These are phyloP conservation scores for Silurus asotus DNA, from an alignment of 2,113 vertebrate genomes.

Conservation along the genomic window DNA sequence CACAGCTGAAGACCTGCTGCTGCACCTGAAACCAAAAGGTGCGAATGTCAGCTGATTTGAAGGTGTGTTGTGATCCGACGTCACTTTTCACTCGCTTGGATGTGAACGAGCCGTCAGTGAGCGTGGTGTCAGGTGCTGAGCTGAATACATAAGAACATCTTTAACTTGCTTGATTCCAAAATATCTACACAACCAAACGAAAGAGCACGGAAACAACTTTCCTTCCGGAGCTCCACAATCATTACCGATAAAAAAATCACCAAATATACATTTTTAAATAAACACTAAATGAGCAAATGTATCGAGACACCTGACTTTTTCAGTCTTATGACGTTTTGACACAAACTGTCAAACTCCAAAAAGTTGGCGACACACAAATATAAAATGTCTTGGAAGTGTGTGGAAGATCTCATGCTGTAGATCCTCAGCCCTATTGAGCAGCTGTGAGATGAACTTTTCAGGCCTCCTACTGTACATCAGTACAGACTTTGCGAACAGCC, in stretches of 20 bases:
- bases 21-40: background rate
- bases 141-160: background rate
- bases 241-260: background rate
- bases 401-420: too few species aligned
- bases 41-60: slow-evolving; percentile 9
- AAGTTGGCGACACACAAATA: too few species aligned
- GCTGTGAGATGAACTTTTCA: too few species aligned
- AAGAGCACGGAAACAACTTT: background rate
- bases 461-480: too few species aligned
- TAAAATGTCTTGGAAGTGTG: too few species aligned
- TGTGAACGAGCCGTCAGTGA: slow-evolving; percentile 8
- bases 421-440: too few species aligned
- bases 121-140: slow-evolving; percentile 18
- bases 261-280: too few species aligned
- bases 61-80: slow-evolving; percentile 10
- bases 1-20: background rate
- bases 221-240: background rate
- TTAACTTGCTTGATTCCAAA: background rate
- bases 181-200: background rate
- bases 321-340: too few species aligned
- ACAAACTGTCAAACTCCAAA: too few species aligned
- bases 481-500: too few species aligned
- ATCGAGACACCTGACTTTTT: too few species aligned
- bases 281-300: too few species aligned
- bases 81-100: slow-evolving; percentile 9